Percentiles rank a stretch among this genome's conserved stretches.
These are phyloP conservation scores for Chaitophorus viminalis DNA, from an alignment of 2,888 invertebrate species.

Conservation along the genomic window DNA sequence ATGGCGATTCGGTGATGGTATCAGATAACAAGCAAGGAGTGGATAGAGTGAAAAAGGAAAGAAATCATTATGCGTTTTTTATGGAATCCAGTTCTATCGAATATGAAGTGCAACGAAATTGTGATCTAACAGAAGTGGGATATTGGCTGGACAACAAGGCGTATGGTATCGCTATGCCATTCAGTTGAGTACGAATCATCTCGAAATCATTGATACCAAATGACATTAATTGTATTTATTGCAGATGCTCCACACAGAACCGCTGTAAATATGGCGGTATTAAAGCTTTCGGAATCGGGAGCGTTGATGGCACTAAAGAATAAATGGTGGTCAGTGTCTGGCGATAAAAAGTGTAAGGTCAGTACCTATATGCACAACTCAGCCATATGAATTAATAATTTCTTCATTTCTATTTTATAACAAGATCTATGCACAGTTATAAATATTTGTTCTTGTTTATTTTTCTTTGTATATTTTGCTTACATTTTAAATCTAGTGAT, in stretches of 20 bases:
- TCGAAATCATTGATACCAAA: background rate
- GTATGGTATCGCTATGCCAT: conserved; percentile 91
- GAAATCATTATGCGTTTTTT: conserved; percentile 88
- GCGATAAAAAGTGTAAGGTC: conserved; percentile 73
- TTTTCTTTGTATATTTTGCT: too few relatives aligned
- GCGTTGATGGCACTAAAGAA: conserved; percentile 82
- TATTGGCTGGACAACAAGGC: conserved; percentile 87
- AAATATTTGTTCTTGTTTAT: too few relatives aligned
- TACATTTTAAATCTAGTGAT: too few relatives aligned
- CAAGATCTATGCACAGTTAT: too few relatives aligned
- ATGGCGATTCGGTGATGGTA: conserved; percentile 84
- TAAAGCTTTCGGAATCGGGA: conserved; percentile 90
- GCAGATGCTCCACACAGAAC: conserved; percentile 81
- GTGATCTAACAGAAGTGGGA: conserved; percentile 85
- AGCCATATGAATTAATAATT: too few relatives aligned
- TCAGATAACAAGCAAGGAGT: conserved; percentile 86
- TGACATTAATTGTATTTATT: conserved; percentile 65
- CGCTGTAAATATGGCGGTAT: conserved; percentile 84
- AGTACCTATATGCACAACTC: conserved; percentile 64
- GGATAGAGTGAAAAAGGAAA: conserved; percentile 81
- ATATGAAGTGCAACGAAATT: conserved; percentile 86
- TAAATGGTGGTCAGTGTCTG: conserved; percentile 88
- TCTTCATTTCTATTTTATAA: too few relatives aligned
- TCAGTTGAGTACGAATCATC: conserved; percentile 72
- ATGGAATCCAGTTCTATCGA: conserved; percentile 97